Evolutionary conservation across 2,888 invertebrate species (phyloP).

Genomic region (Andrena hattorfiana): DNA sequence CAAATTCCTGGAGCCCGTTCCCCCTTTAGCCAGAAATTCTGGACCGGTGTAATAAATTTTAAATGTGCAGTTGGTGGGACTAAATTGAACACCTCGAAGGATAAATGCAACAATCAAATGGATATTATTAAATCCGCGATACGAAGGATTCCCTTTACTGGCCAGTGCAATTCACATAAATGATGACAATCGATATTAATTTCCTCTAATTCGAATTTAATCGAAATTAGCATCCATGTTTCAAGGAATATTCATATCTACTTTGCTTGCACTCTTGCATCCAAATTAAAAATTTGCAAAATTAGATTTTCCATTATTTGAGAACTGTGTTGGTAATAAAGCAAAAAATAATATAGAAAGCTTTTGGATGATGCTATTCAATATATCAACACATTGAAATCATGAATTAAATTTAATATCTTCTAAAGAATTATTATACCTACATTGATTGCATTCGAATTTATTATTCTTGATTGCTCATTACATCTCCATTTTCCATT

Average conservation of each 20-base stretch:
- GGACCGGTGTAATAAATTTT: slow-evolving; percentile 43
- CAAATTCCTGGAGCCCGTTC: slow-evolving; percentile 34
- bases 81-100: slow-evolving; percentile 21
- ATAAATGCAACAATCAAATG: slow-evolving; percentile 32
- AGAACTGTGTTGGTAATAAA: too few relatives aligned
- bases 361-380: too few relatives aligned
- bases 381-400: too few relatives aligned
- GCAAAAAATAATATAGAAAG: too few relatives aligned
- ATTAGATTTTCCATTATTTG: background rate
- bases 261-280: too few relatives aligned
- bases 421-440: too few relatives aligned
- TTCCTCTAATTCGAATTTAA: background rate
- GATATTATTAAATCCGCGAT: slow-evolving; percentile 36
- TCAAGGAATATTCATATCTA: background rate
- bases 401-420: too few relatives aligned
- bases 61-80: slow-evolving; percentile 25
- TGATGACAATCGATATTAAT: background rate
- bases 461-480: too few relatives aligned
- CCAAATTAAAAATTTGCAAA: background rate
- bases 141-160: slow-evolving; percentile 7
- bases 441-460: too few relatives aligned
- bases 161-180: background rate
- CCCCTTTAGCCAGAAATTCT: slow-evolving; percentile 28
- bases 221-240: background rate
- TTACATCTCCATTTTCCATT: too few relatives aligned